Evolutionary conservation across 2,888 invertebrate genomes (phyloP).

Genomic region (Dascillus cervinus): DNA sequence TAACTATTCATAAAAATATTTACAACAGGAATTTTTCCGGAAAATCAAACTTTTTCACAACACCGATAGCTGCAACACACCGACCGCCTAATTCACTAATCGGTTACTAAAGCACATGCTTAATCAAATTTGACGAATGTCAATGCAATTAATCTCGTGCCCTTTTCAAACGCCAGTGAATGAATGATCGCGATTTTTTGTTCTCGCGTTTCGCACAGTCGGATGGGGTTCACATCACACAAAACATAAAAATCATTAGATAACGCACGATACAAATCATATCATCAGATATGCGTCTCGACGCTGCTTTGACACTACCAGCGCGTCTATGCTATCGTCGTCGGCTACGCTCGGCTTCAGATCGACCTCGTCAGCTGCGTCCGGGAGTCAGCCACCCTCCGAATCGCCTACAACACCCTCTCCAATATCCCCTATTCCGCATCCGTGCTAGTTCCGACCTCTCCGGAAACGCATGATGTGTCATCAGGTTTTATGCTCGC

Average conservation of each 20-base stretch:
- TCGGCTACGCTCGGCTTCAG: conserved; percentile 16
- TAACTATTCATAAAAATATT: conserved; percentile 11
- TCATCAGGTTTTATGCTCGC: conserved; percentile 12
- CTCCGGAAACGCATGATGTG: conserved; percentile 16
- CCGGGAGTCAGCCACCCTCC: conserved; percentile 19
- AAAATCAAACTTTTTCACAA: too few species aligned
- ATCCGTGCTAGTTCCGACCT: conserved; percentile 14
- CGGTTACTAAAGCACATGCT: too few species aligned
- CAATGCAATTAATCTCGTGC: too few species aligned
- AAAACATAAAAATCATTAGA: too few species aligned
- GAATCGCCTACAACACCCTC: conserved; percentile 10
- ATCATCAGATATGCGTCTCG: conserved; percentile 18
- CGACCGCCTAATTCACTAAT: too few species aligned
- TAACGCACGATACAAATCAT: conserved; percentile 15
- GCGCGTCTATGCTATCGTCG: conserved; percentile 16
- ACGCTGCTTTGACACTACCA: conserved; percentile 15
- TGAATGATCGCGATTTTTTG: too few species aligned
- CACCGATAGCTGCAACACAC: too few species aligned
- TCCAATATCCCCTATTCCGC: conserved; percentile 12
- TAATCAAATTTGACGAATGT: too few species aligned
- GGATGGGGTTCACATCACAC: too few species aligned
- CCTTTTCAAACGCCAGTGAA: too few species aligned
- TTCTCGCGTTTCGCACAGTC: too few species aligned
- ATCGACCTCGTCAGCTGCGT: conserved; percentile 22
- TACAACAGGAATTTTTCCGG: too few species aligned